Evolutionary conservation across 2,888 invertebrate species (phyloP), one percentile per base, ranked within the genome.

Genomic region (Drosophila helvetica): DNA sequence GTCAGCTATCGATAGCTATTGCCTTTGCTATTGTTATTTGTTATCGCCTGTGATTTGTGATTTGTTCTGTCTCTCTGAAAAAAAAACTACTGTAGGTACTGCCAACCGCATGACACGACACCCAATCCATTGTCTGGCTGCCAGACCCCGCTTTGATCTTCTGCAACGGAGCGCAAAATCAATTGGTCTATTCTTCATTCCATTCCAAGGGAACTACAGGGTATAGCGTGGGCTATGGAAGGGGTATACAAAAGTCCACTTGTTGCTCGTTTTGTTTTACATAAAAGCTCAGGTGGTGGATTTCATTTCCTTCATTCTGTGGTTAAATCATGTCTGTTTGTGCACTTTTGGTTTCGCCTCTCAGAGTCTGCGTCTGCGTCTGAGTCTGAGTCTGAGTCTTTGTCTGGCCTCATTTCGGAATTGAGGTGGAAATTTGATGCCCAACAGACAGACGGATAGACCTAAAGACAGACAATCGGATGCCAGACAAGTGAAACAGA

Each of bases 81-180:
- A n/a, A n/a, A n/a, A n/a, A n/a, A n/a, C n/a, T n/a, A n/a, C n/a
- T n/a, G n/a, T 27, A 58, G 18, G 30, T 12, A 45, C 17, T 54
- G 55, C 52, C 51, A 74, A 74, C 77, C 84, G 58, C 86, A 82
- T 42, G 25, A 42, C 18, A 33, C 30, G 33, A 69, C 51, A 61
- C 42, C 56, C 45, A 67, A 72, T 43, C 52, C 52, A 54, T 17
- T 9, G 19, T 38, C n/a, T n/a, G 38, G 7, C 38, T n/a, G n/a
- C 38, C 38, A 38, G 38, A 27, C 62, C 55, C 74, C 83, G 86
- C 85, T 86, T 88, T 88, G 86, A 86, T 86, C 86, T 88, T 88
- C 79, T 81, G 80, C 86, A 83, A 67, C 75, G 71, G 80, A 77
- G 86, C 86, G 84, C 81, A 71, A 86, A 88, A 86, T 84, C 86